Base-by-base conservation (phyloP, 2,113 vertebrate species). In the Malaclemys terrapin region DNA sequence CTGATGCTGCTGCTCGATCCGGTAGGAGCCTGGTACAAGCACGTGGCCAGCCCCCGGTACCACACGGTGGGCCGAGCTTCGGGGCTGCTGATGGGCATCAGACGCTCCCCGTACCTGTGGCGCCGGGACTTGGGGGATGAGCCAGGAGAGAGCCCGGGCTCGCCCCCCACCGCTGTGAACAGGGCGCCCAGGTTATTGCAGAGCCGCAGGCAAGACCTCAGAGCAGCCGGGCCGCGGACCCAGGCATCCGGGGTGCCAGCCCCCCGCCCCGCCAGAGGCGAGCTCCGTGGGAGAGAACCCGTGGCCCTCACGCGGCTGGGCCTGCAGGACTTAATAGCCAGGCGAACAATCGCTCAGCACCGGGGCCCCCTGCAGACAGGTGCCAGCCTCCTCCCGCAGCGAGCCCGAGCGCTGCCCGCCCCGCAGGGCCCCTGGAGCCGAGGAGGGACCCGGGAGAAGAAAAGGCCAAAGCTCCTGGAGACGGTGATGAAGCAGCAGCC, bases 11-110 rank as follows among this genome's bases (percentile, higher is more conserved):
- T 87, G 80, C 84, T 82, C 29, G 88, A 69, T 17, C 96, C 87
- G 9, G 94, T 4, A 10, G 85, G 88, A 1, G 95, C 97, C 81
- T 98, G 98, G 98, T 98, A 98, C 94, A 98, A 98, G 86, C 98
- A 98, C 82, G 93, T 96, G 92, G 97, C 97, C 85, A 98, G 96
- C 81, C 97, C 98, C 27, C 94, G 96, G 56, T 97, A 97, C 93
- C 98, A 97, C 94, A 98, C 98, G 2, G 98, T 98, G 95, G 98
- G 98, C 4, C 96, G 98, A 19, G 97, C 98, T 29, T 97, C 98
- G 1, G 98, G 98, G 59, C 96, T 98, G 76, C 97, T 98, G 38
- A 82, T 98, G 95, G 98, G 98, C 4, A 89, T 98, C 84, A 95
- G 98, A 35, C 97, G 97, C 56, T 98, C 97, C 4, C 98, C 98